phyloP scores from a whole-genome alignment of 2,113 vertebrate species.

The Periophthalmodon schlosseri region DNA sequence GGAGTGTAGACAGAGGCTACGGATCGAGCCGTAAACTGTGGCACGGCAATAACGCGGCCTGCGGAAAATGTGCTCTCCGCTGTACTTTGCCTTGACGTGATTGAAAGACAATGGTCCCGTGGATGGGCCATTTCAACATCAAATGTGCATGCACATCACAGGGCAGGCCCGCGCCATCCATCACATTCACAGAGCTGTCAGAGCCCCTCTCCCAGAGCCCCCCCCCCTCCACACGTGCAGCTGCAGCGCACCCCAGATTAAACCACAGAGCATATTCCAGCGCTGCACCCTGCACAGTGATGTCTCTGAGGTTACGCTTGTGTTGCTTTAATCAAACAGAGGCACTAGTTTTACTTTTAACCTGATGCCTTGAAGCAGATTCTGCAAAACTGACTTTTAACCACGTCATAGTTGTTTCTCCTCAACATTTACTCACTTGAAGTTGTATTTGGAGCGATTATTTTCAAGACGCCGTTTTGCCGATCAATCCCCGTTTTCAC shows the following conservation, averaged over 20 bases:
- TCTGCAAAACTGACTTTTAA: too few relatives aligned
- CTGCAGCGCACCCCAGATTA: conserved; percentile 59
- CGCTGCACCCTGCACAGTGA: conserved; percentile 9
- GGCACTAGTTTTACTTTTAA: not conserved
- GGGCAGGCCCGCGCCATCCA: conserved; percentile 74
- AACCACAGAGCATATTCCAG: conserved; percentile 52
- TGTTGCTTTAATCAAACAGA: not conserved
- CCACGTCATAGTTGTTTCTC: too few relatives aligned
- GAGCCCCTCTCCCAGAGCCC: conserved; percentile 44
- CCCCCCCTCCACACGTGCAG: conserved; percentile 47
- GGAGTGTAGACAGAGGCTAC: conserved; percentile 36
- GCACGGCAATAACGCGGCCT: conserved; percentile 67
- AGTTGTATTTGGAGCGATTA: too few relatives aligned
- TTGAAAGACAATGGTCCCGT: conserved; percentile 78
- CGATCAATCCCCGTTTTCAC: too few relatives aligned
- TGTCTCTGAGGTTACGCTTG: not conserved
- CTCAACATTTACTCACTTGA: too few relatives aligned
- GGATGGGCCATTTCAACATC: conserved; percentile 77
- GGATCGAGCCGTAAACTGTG: conserved; percentile 61
- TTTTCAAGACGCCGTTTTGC: too few relatives aligned
- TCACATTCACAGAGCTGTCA: conserved; percentile 77
- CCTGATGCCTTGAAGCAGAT: not conserved
- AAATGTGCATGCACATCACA: conserved; percentile 79
- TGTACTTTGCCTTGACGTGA: conserved; percentile 77
- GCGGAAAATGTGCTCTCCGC: conserved; percentile 71